These are phyloP conservation scores for Bombus waltoni DNA, from an alignment of 1,140 invertebrate genomes.

Conservation along the genomic window DNA sequence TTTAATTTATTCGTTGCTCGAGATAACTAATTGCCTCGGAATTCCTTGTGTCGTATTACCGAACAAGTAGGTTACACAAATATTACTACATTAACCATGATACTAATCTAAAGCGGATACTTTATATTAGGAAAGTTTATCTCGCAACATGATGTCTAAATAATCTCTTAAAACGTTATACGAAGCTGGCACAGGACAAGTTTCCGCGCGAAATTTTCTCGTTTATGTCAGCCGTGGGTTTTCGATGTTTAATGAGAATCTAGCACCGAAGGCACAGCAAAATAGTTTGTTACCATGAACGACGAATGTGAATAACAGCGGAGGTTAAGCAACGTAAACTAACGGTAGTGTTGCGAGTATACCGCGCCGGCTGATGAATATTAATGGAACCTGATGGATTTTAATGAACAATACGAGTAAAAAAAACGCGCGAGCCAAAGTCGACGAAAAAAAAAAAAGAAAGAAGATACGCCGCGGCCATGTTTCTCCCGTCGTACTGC, in stretches of 20 bases:
- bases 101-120: not conserved
- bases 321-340: constrained; percentile 32
- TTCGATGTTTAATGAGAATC: not conserved
- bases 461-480: not conserved
- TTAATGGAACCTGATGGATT: constrained; percentile 49
- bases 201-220: not conserved
- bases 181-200: no score
- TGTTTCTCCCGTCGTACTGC: not conserved
- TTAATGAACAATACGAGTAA: constrained; percentile 47
- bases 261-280: not conserved
- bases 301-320: constrained; percentile 11
- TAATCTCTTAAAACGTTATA: not conserved
- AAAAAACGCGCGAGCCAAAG: constrained; percentile 9
- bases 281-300: constrained; percentile 22
- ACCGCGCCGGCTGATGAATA: constrained; percentile 29
- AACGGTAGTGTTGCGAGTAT: not conserved
- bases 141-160: not conserved
- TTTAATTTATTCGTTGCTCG: not conserved
- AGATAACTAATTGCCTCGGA: not conserved
- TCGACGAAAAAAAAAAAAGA: constrained; percentile 33
- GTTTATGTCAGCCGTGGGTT: not conserved
- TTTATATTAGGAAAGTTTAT: not conserved
- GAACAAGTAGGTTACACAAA: not conserved
- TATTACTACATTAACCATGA: not conserved
- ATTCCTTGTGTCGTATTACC: not conserved